Percentiles rank a stretch among this genome's conserved stretches.
Conservation (phyloP, 2,888 invertebrate species). For the Microctonus hyperodae region DNA sequence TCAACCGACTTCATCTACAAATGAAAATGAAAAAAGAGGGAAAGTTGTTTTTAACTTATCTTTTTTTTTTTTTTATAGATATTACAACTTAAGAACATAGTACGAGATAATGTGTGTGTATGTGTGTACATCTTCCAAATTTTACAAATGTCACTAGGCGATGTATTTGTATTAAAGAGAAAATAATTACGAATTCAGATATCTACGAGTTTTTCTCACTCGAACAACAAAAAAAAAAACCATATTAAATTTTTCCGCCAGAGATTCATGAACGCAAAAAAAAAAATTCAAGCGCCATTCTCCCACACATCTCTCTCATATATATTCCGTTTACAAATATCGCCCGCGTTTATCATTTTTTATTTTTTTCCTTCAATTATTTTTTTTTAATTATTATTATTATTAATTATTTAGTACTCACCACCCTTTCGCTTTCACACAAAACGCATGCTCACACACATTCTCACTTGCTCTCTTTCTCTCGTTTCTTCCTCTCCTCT, state of each 20-base stretch:
- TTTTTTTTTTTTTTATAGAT: neutral
- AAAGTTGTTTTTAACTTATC: neutral
- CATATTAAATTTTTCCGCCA: constrained; percentile 40
- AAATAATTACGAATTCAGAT: neutral
- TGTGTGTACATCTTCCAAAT: neutral
- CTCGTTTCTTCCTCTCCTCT: constrained; percentile 31
- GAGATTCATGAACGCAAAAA: constrained; percentile 40
- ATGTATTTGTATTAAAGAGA: constrained; percentile 27
- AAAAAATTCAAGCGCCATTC: constrained; percentile 28
- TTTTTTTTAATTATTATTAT: neutral
- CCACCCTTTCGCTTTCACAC: constrained; percentile 2
- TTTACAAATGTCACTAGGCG: constrained; percentile 22
- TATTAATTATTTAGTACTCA: neutral
- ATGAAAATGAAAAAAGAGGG: constrained; percentile 12
- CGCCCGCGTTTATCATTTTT: neutral
- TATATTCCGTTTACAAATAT: neutral
- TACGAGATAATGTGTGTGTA: constrained; percentile 1
- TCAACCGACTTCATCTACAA: constrained; percentile 3
- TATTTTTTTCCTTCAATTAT: neutral
- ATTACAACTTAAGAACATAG: constrained; percentile 11
- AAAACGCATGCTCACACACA: constrained; percentile 4
- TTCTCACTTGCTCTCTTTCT: constrained; percentile 28
- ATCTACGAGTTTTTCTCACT: neutral
- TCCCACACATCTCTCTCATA: neutral
- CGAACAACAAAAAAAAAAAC: constrained; percentile 2